Percentiles rank a stretch among this genome's conserved stretches.
Evolutionary conservation across 2,113 vertebrate species (phyloP).

Genomic region (Thinocorus orbignyianus): DNA sequence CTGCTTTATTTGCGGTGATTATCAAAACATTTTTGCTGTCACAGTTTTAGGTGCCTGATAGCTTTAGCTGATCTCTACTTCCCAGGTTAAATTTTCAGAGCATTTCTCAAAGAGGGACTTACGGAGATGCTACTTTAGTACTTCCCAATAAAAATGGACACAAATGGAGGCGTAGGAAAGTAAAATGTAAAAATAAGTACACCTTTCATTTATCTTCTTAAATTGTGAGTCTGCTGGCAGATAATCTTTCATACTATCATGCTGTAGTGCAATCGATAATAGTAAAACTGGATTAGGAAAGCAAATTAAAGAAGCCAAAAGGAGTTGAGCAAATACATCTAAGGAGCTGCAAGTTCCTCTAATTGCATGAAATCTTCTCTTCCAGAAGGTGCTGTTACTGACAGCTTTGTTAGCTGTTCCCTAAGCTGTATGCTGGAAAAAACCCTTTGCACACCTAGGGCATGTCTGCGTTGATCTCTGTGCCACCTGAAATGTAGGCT

Average conservation of each 20-base stretch:
- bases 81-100: neutral
- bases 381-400: neutral
- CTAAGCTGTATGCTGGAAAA: neutral
- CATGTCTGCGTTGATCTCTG: neutral
- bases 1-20: neutral
- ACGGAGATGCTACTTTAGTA: neutral
- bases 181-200: neutral
- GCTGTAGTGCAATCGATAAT: neutral
- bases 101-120: neutral
- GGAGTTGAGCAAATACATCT: neutral
- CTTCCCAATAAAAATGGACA: neutral
- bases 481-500: neutral
- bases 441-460: neutral
- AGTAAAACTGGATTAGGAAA: neutral
- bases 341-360: neutral
- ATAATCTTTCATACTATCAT: neutral
- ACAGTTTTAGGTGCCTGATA: neutral
- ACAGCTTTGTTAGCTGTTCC: neutral
- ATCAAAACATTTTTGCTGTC: neutral
- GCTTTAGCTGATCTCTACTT: neutral
- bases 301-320: constrained; percentile 5
- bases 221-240: neutral
- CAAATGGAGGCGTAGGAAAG: neutral
- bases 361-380: neutral
- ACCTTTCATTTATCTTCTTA: neutral